A percentile compares a stretch with the other conserved stretches of the same genome.
Conservation (phyloP, 2,113 vertebrate species). For the Raja brachyura region DNA sequence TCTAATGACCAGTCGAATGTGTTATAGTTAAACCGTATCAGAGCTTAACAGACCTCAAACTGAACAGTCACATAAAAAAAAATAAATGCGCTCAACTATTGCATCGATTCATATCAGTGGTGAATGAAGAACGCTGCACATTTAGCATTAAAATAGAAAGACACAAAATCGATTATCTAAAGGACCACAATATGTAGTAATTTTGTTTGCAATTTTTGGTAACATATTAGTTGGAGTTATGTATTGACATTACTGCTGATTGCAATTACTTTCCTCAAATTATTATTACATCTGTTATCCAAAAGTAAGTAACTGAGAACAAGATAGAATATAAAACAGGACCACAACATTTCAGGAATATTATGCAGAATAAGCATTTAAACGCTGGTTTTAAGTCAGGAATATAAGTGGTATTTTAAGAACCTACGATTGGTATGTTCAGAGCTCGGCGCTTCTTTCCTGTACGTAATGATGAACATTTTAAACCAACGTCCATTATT, state of each 20-base stretch:
- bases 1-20: not conserved
- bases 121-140: not conserved
- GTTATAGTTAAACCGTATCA: not conserved
- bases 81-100: too few relatives aligned
- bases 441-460: not conserved
- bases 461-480: not conserved
- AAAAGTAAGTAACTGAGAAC: not conserved
- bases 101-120: not conserved
- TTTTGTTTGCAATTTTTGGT: not conserved
- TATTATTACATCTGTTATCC: not conserved
- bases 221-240: not conserved
- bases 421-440: not conserved
- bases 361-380: not conserved
- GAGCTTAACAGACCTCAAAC: not conserved
- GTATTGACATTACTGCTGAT: not conserved
- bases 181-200: not conserved
- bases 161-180: not conserved
- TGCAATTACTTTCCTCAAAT: not conserved
- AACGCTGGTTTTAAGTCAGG: not conserved
- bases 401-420: not conserved
- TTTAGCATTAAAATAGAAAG: not conserved
- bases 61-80: not conserved
- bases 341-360: constrained; percentile 10
- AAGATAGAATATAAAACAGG: not conserved
- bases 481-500: constrained; percentile 26